A percentile compares a stretch with the other conserved stretches of the same genome.
phyloP scores from a whole-genome alignment of 92 coral and sea anemone species.

The Paramuricea clavata region DNA sequence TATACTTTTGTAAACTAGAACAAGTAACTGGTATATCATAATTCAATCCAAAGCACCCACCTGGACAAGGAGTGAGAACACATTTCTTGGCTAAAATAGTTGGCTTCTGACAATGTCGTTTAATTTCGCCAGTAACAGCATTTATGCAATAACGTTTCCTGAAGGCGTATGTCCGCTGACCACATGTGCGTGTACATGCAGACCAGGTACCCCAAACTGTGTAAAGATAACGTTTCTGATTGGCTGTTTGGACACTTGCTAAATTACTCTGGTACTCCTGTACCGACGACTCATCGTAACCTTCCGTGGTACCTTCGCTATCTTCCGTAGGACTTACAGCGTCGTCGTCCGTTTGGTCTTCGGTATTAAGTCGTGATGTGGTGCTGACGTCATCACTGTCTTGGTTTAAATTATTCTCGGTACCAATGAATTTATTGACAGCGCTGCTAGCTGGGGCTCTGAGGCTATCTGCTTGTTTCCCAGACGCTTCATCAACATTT shows the following conservation, averaged over 20 bases:
- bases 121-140: slow-evolving; percentile 24
- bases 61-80: slow-evolving; percentile 63
- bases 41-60: slow-evolving; percentile 38
- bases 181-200: slow-evolving; percentile 51
- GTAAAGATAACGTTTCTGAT: slow-evolving; percentile 25
- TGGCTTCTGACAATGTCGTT: slow-evolving; percentile 45
- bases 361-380: background rate
- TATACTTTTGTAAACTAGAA: too few relatives aligned
- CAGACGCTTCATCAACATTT: background rate
- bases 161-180: slow-evolving; percentile 54
- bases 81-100: slow-evolving; percentile 55
- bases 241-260: slow-evolving; percentile 6
- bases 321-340: slow-evolving; percentile 8
- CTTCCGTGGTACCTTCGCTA: background rate
- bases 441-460: background rate
- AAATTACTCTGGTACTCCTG: background rate
- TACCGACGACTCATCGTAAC: background rate
- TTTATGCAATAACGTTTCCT: slow-evolving; percentile 57
- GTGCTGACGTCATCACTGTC: background rate
- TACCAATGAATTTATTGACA: background rate
- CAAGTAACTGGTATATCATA: too few relatives aligned
- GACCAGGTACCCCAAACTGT: slow-evolving; percentile 58
- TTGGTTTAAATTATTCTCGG: background rate
- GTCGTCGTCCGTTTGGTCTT: slow-evolving; percentile 4
- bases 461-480: slow-evolving; percentile 12